phyloP scores from a whole-genome alignment of 92 coral and sea anemone species.

The Hydrozoanthus gracilis region DNA sequence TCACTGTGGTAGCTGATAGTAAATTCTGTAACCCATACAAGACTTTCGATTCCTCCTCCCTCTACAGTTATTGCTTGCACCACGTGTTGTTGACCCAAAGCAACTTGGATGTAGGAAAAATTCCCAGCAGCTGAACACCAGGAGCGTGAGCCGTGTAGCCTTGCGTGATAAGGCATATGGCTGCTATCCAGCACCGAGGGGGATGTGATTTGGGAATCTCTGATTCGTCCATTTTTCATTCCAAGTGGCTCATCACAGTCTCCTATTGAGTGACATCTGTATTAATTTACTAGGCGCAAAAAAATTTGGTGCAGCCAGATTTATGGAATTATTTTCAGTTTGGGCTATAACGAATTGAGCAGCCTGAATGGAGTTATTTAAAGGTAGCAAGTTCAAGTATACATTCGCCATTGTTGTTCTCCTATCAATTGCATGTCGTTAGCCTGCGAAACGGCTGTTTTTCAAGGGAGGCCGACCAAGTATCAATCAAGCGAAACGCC shows the following conservation, averaged over 20 bases:
- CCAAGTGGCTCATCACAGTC: conserved; percentile 1
- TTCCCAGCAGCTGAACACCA: conserved; percentile 21
- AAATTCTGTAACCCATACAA: conserved; percentile 10
- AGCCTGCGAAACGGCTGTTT: too few relatives aligned
- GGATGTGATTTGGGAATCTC: neutral
- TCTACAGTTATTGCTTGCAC: conserved; percentile 4
- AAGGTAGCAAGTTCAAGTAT: too few relatives aligned
- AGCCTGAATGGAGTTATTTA: too few relatives aligned
- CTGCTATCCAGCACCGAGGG: conserved; percentile 8
- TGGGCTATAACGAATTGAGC: too few relatives aligned
- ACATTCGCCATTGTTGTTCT: too few relatives aligned
- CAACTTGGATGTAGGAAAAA: conserved; percentile 28
- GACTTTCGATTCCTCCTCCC: neutral
- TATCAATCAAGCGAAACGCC: too few relatives aligned
- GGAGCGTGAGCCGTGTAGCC: neutral
- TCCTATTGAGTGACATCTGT: neutral
- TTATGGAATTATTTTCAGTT: too few relatives aligned
- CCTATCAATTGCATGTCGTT: too few relatives aligned
- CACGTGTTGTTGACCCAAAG: conserved; percentile 10
- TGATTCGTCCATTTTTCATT: conserved; percentile 14
- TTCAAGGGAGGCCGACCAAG: too few relatives aligned
- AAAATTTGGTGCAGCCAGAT: too few relatives aligned
- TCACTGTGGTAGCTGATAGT: conserved; percentile 9
- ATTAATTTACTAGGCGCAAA: too few relatives aligned
- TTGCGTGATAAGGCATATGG: conserved; percentile 28